Percentiles rank a stretch among this genome's conserved stretches.
Conservation (phyloP, 1,140 invertebrate species). For the Scaptomyza montana region DNA sequence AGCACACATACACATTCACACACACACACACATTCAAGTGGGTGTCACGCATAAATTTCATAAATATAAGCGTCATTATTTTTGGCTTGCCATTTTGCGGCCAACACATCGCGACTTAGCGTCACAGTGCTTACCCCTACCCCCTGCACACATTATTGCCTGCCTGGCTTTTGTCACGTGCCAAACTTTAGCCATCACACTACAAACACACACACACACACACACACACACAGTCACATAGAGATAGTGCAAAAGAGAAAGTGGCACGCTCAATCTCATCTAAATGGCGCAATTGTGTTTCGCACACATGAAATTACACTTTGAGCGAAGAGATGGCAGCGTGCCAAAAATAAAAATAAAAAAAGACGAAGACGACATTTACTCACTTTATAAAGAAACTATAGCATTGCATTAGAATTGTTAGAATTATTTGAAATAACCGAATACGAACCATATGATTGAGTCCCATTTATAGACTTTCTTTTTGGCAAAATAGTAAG, state of each 20-base stretch:
- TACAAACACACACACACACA: conserved; percentile 4
- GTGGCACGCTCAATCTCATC: conserved; percentile 53
- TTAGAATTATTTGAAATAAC: neutral
- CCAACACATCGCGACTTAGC: conserved; percentile 58
- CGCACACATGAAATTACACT: conserved; percentile 70
- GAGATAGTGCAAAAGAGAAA: neutral
- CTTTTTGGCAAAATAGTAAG: no score
- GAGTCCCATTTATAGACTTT: neutral
- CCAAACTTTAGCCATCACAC: conserved; percentile 62
- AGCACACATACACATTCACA: conserved; percentile 46
- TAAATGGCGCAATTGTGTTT: conserved; percentile 79
- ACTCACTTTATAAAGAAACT: neutral
- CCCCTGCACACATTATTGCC: neutral
- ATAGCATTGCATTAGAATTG: neutral
- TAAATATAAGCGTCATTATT: conserved; percentile 82
- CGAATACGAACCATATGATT: neutral
- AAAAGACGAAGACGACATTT: neutral
- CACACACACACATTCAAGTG: conserved; percentile 56
- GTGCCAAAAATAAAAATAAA: conserved; percentile 6
- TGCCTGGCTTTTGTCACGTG: conserved; percentile 71
- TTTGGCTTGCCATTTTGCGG: conserved; percentile 67
- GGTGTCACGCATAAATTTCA: conserved; percentile 82
- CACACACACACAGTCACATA: neutral
- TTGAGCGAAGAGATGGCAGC: conserved; percentile 35
- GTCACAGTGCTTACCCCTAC: conserved; percentile 24